phyloP scores from a whole-genome alignment of 1,140 invertebrate genomes.

The Bombus waltoni region DNA sequence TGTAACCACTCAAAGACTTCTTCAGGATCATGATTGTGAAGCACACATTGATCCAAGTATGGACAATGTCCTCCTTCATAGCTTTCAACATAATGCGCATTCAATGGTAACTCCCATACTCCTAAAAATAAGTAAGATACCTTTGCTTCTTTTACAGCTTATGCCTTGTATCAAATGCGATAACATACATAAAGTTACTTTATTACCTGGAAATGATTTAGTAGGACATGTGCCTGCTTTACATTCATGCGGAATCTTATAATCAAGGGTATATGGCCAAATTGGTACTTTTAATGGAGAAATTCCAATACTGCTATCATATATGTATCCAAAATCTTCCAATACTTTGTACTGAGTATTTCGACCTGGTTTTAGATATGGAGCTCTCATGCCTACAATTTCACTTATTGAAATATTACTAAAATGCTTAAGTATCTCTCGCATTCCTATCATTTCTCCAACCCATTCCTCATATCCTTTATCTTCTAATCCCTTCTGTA shows the following conservation, averaged over 20 bases:
- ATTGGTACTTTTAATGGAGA: conserved; percentile 92
- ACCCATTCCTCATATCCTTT: conserved; percentile 96
- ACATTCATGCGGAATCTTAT: conserved; percentile 95
- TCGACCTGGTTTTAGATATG: conserved; percentile 94
- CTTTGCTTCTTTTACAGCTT: conserved; percentile 11
- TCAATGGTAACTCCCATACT: conserved; percentile 97
- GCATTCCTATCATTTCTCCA: conserved; percentile 96
- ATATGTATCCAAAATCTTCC: conserved; percentile 95
- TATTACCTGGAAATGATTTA: conserved; percentile 92
- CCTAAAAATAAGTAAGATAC: conserved; percentile 81
- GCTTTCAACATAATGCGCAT: conserved; percentile 94
- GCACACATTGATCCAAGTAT: conserved; percentile 95
- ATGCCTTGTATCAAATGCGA: no score
- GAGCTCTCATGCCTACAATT: conserved; percentile 94
- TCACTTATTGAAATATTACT: conserved; percentile 92
- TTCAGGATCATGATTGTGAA: conserved; percentile 93
- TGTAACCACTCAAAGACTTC: conserved; percentile 95
- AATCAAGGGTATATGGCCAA: conserved; percentile 97
- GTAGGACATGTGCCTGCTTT: conserved; percentile 95
- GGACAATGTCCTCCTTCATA: conserved; percentile 96
- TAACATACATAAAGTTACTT: background rate
- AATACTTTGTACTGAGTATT: conserved; percentile 96
- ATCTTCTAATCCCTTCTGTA: conserved; percentile 92
- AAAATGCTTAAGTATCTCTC: conserved; percentile 92
- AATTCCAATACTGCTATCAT: conserved; percentile 94